A percentile compares a stretch with the other conserved stretches of the same genome.
Conservation (phyloP, 2,113 vertebrate genomes). For the Chamaetylas fuelleborni region DNA sequence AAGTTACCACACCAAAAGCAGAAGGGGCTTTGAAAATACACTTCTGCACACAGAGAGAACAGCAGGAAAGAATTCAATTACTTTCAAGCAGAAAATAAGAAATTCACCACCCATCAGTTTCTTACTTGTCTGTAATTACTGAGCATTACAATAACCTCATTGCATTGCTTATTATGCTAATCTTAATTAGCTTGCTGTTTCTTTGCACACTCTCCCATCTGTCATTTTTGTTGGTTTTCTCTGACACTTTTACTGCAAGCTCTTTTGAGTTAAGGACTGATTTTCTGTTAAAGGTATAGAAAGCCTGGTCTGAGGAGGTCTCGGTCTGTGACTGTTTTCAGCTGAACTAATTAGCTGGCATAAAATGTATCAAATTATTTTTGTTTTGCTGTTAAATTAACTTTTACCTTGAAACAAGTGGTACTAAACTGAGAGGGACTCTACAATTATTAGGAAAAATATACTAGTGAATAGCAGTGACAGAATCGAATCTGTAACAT, state of each 20-base stretch:
- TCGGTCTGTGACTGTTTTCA: neutral
- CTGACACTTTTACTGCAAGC: neutral
- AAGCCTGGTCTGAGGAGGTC: neutral
- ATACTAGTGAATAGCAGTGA: neutral
- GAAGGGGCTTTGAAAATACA: neutral
- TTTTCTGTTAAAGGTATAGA: neutral
- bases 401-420: neutral
- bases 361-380: neutral
- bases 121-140: constrained; percentile 29
- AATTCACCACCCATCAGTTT: neutral
- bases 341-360: neutral
- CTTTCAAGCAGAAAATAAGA: constrained; percentile 27
- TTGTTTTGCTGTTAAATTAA: neutral
- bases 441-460: neutral
- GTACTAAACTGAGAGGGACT: neutral
- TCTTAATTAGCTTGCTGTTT: constrained; percentile 19
- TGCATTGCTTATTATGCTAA: constrained; percentile 21
- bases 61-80: constrained; percentile 9
- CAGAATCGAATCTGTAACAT: neutral
- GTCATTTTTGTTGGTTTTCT: neutral
- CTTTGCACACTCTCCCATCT: constrained; percentile 12
- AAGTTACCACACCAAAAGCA: neutral
- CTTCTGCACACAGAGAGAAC: neutral
- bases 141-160: neutral
- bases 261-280: neutral